Base-by-base conservation (phyloP, 2,113 vertebrate species). In the Pomatorhinus ruficollis region DNA sequence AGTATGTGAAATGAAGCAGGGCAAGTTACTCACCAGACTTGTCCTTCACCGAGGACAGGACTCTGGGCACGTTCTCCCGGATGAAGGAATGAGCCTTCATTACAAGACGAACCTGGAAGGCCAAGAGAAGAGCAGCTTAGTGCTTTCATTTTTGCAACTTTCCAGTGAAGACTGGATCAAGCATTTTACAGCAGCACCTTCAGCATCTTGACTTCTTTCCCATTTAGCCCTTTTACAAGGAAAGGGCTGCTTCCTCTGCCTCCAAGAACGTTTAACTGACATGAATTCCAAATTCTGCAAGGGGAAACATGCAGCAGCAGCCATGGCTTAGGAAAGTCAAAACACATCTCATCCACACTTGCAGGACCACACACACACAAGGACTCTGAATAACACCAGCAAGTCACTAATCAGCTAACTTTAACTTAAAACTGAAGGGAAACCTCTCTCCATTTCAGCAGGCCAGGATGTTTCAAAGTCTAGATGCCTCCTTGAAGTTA, bases 51-150 rank as follows among this genome's bases (percentile, higher is more conserved):
- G 97, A 98, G 12, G 95, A 92, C 52, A 98, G 71, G 50, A 99
- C 97, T 85, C 98, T 96, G 66, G 99, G 99, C 5, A 99, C 98
- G 9, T 99, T 99, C 93, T 99, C 99, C 87, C 99, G 97, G 87
- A 99, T 86, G 86, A 99, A 99, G 5, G 99, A 99, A 91, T 99
- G 95, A 14, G 97, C 97, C 97, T 99, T 99, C 99, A 99, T 99
- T 83, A 99, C 90, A 13, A 99, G 96, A 37, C 99, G 99, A 61
- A 99, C 98, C 99, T 99, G 97, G 13, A 79, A 83, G 31, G 47
- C 49, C 56, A n/a, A 74, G 19, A 54, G 30, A 45, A 12, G 15
- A 39, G 25, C 68, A 68, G 8, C 53, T 87, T 25, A 94, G 74
- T 44, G 22, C 31, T 61, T n/a, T 39, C 33, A 19, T 31, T 87